Conservation (phyloP, 2,113 vertebrate species). For the Cacatua alba region DNA sequence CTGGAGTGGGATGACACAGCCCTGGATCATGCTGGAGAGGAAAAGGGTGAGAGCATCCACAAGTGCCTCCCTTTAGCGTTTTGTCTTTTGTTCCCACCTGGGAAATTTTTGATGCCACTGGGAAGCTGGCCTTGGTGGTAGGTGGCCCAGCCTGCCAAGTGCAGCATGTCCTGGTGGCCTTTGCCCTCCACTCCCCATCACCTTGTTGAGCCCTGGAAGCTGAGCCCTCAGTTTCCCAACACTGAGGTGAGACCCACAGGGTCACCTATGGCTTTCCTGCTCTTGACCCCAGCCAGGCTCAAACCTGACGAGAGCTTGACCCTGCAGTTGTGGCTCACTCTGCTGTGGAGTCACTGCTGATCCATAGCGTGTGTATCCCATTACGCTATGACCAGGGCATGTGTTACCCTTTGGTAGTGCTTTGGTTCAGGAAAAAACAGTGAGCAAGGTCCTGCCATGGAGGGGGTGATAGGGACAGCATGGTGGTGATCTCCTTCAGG, state of each 20-base stretch:
- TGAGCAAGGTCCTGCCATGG: neutral
- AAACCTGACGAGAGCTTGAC: neutral
- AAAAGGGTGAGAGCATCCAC: neutral
- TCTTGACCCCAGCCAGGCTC: neutral
- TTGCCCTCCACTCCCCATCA: neutral
- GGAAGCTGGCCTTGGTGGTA: rapidly evolving
- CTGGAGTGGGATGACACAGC: rapidly evolving
- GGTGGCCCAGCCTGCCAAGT: neutral
- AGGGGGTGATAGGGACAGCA: neutral
- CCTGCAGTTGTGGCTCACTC: rapidly evolving
- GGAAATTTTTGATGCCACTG: rapidly evolving
- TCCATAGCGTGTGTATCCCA: rapidly evolving
- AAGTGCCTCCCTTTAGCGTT: rapidly evolving
- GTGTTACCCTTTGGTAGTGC: neutral
- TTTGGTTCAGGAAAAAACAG: neutral
- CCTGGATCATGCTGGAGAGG: rapidly evolving
- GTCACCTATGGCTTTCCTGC: neutral
- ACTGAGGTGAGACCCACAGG: rapidly evolving
- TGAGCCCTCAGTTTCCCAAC: rapidly evolving
- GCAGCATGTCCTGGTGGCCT: too few relatives aligned
- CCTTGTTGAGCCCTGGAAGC: rapidly evolving
- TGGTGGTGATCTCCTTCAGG: neutral
- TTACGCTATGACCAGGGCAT: rapidly evolving
- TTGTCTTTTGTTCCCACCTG: rapidly evolving
- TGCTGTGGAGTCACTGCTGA: neutral